phyloP scores from a whole-genome alignment of 2,888 invertebrate species.

The Megalurothrips usitatus region DNA sequence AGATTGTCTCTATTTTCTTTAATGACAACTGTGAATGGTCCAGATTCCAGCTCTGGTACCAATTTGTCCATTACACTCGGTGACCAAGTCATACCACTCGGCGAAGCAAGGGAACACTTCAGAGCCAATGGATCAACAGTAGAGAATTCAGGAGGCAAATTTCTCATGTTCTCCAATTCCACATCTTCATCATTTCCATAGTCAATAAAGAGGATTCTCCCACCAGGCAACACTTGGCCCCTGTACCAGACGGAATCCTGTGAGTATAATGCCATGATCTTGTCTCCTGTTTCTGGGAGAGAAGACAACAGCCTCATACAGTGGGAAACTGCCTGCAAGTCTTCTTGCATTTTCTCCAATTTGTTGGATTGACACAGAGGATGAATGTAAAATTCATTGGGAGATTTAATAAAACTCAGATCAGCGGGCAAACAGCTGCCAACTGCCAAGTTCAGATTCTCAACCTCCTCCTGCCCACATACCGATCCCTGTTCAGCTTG shows the following conservation, averaged over 20 bases:
- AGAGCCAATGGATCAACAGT: background rate
- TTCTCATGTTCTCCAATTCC: background rate
- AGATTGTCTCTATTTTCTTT: background rate
- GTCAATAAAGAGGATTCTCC: background rate
- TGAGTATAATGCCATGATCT: background rate
- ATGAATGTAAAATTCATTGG: background rate
- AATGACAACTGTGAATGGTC: background rate
- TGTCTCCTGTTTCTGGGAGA: background rate
- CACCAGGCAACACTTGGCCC: background rate
- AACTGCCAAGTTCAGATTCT: background rate
- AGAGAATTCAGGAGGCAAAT: background rate
- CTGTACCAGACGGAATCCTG: background rate
- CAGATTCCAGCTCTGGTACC: background rate
- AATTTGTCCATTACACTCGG: background rate
- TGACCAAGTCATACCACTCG: background rate
- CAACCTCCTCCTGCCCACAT: too few species aligned
- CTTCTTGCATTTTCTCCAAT: background rate
- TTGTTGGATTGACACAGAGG: background rate
- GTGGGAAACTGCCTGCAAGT: background rate
- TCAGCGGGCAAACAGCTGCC: background rate
- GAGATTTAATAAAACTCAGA: background rate
- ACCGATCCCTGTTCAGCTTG: background rate
- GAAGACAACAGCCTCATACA: background rate
- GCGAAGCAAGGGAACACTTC: background rate
- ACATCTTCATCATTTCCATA: background rate